These are phyloP conservation scores for Leistus spinibarbis DNA, from an alignment of 2,888 invertebrate species.

Conservation along the genomic window DNA sequence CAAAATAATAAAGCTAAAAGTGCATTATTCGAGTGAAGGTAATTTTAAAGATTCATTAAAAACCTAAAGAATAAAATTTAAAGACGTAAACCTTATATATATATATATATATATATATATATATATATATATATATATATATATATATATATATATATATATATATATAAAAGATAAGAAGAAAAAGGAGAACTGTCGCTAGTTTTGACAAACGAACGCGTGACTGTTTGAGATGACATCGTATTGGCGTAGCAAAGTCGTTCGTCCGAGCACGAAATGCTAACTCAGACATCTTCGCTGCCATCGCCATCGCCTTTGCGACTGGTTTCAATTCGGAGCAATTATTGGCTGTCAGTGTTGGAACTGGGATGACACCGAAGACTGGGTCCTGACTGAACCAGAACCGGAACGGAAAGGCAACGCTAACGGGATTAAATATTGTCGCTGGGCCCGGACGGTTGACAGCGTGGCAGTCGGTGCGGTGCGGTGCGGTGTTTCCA, in stretches of 20 bases:
- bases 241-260: not conserved
- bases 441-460: not conserved
- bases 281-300: conserved; percentile 51
- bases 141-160: not conserved
- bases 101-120: not conserved
- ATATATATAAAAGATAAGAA: not conserved
- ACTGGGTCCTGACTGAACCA: conserved; percentile 3
- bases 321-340: conserved; percentile 48
- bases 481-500: not conserved
- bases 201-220: not conserved
- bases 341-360: conserved; percentile 49
- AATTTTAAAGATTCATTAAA: too few relatives aligned
- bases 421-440: conserved; percentile 11
- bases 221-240: conserved; percentile 19
- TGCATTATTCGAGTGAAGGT: too few relatives aligned
- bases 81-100: too few relatives aligned
- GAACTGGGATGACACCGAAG: conserved; percentile 43
- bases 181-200: not conserved
- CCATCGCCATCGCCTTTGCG: too few relatives aligned
- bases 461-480: not conserved
- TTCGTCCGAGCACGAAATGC: conserved; percentile 48
- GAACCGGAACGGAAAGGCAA: not conserved
- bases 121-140: not conserved
- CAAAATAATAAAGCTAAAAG: too few relatives aligned
- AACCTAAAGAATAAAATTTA: too few relatives aligned